Evolutionary conservation across 2,888 invertebrate genomes (phyloP).

Genomic region (Eustalomyia histrio): DNA sequence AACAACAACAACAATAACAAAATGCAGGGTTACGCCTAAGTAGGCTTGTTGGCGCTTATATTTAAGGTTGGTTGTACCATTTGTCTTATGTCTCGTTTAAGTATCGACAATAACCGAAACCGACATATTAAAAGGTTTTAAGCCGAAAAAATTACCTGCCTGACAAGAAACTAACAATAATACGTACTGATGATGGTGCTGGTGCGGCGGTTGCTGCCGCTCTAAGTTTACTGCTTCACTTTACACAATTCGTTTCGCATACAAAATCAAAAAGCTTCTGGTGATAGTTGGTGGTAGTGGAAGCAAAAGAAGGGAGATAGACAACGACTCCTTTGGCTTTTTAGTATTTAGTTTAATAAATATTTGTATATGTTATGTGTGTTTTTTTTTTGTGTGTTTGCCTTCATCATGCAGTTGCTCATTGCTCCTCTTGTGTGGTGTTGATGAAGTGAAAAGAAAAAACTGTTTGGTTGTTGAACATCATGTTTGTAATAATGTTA

Average conservation of each 20-base stretch:
- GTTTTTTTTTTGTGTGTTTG: constrained; percentile 22
- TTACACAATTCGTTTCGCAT: constrained; percentile 42
- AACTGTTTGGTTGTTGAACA: constrained; percentile 60
- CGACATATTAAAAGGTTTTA: constrained; percentile 65
- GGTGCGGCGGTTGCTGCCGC: constrained; percentile 33
- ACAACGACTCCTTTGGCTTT: constrained; percentile 35
- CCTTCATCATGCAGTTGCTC: background rate
- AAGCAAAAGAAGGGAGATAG: constrained; percentile 29
- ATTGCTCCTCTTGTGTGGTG: constrained; percentile 35
- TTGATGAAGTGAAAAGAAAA: constrained; percentile 62
- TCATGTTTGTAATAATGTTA: constrained; percentile 64
- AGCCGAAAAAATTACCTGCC: constrained; percentile 64
- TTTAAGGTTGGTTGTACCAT: constrained; percentile 60
- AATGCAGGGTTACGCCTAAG: constrained; percentile 65
- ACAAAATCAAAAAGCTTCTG: constrained; percentile 36
- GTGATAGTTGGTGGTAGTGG: background rate
- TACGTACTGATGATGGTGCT: constrained; percentile 45
- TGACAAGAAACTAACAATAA: constrained; percentile 63
- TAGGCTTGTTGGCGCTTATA: constrained; percentile 65
- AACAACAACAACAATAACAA: constrained; percentile 7
- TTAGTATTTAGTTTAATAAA: constrained; percentile 7
- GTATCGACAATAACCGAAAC: constrained; percentile 56
- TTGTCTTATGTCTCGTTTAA: constrained; percentile 57
- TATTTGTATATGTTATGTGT: constrained; percentile 6
- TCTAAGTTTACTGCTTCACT: constrained; percentile 3